Conservation (phyloP, 2,797 vertebrate species). For the Trachops cirrhosus region DNA sequence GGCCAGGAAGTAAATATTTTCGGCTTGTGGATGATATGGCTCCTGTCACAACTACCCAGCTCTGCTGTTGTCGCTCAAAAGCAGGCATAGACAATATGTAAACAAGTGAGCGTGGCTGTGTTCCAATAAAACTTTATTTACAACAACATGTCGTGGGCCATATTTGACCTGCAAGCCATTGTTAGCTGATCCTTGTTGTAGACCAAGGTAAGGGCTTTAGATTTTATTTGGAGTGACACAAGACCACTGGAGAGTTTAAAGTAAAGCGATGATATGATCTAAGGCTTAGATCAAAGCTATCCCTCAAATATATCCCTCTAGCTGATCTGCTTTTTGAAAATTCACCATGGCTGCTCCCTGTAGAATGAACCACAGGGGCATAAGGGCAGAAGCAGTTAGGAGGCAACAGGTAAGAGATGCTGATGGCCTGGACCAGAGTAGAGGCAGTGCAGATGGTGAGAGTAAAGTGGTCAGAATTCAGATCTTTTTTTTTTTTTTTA, state of each 20-base stretch:
- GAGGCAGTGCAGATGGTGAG: background rate
- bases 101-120: background rate
- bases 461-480: background rate
- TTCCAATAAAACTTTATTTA: background rate
- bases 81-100: background rate
- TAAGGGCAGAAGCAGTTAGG: background rate
- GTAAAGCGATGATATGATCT: background rate
- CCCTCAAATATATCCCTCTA: background rate
- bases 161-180: background rate
- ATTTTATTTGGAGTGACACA: background rate
- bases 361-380: background rate
- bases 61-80: background rate
- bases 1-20: background rate
- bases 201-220: background rate
- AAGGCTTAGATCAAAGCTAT: background rate
- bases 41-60: background rate
- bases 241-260: background rate
- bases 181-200: background rate
- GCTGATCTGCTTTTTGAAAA: background rate
- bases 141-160: background rate
- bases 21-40: background rate
- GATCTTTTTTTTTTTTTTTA: background rate
- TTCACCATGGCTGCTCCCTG: background rate
- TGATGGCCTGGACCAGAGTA: background rate
- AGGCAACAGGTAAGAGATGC: background rate